Evolutionary conservation across 2,113 vertebrate species (phyloP).

Genomic region (Eulemur rufifrons): DNA sequence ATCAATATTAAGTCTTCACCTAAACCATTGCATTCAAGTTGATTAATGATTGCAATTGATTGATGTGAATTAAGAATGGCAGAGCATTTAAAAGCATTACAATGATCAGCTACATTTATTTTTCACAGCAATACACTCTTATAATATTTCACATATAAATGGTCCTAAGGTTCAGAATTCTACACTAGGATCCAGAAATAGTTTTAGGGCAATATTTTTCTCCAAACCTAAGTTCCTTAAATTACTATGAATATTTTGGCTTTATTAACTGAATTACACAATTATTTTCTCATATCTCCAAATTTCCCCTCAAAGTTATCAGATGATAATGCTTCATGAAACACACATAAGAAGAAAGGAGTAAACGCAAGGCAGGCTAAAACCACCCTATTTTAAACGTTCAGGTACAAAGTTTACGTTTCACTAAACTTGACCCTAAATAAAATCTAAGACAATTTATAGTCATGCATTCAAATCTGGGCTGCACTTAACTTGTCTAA

Average conservation of each 20-base stretch:
- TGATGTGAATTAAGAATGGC: constrained; percentile 75
- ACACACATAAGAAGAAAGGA: not conserved
- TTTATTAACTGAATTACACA: not conserved
- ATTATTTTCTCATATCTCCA: not conserved
- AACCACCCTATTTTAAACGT: not conserved
- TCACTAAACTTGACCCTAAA: not conserved
- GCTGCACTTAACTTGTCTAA: not conserved
- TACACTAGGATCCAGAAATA: not conserved
- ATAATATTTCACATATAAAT: constrained; percentile 32
- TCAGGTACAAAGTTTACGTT: not conserved
- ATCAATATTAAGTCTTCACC: constrained; percentile 46
- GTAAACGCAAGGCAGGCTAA: not conserved
- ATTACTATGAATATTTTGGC: not conserved
- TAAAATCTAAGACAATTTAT: constrained; percentile 32
- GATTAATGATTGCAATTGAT: constrained; percentile 68
- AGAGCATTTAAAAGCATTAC: constrained; percentile 60
- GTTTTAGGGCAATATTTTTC: not conserved
- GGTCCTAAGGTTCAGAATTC: not conserved
- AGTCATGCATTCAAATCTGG: constrained; percentile 25
- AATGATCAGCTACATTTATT: constrained; percentile 63
- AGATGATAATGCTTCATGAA: not conserved
- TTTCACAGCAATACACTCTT: constrained; percentile 46
- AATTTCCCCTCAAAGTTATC: not conserved
- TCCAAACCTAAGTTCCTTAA: not conserved
- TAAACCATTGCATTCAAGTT: constrained; percentile 52